Evolutionary conservation across 2,113 vertebrate genomes (phyloP).

Genomic region (Pituophis catenifer): DNA sequence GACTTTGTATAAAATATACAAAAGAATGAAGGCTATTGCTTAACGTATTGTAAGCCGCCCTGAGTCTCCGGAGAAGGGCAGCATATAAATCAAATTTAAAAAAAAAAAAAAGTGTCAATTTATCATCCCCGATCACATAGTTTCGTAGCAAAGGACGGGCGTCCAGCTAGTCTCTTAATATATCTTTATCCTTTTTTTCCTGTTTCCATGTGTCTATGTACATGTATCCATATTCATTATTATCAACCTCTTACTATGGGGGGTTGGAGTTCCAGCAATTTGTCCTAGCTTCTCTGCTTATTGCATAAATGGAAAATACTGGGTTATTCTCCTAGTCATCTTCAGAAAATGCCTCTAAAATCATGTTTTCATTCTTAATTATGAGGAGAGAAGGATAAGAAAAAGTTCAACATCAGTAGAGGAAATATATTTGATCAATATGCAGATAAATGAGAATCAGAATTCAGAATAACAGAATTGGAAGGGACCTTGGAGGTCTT

Average conservation of each 20-base stretch:
- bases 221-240: constrained; percentile 8
- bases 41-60: no score
- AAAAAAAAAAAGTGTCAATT: no score
- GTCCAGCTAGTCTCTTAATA: not conserved
- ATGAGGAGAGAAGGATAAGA: not conserved
- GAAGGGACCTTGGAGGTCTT: no score
- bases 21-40: no score
- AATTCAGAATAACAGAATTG: not conserved
- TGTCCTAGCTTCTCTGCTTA: not conserved
- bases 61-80: no score
- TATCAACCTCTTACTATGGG: accelerated
- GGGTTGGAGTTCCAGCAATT: not conserved
- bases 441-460: constrained; percentile 7
- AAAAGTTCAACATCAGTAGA: not conserved
- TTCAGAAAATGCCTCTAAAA: not conserved
- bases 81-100: no score
- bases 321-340: not conserved
- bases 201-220: constrained; percentile 3
- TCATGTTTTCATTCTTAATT: not conserved
- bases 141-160: no score
- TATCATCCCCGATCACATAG: no score
- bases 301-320: not conserved
- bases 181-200: constrained; percentile 27
- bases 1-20: no score
- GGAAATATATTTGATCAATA: constrained; percentile 21